Evolutionary conservation across 2,888 invertebrate genomes (phyloP).

Genomic region (Phyllotreta striolata): DNA sequence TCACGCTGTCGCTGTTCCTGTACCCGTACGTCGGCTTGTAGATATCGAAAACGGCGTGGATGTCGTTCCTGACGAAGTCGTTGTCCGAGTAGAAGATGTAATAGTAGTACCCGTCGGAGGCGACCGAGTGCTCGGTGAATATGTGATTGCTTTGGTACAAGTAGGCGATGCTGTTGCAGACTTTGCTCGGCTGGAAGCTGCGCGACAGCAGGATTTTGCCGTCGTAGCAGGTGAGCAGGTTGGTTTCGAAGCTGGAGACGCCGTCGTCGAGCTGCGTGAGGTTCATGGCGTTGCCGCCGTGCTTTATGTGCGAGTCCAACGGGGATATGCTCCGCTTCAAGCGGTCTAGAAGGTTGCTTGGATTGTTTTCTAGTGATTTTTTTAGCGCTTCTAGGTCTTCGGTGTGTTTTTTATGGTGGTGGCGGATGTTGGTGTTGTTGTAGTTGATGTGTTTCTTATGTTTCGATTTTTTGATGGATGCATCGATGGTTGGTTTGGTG

Average conservation of each 20-base stretch:
- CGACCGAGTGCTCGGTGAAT: conserved; percentile 74
- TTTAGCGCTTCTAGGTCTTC: conserved; percentile 32
- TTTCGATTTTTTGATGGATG: no score
- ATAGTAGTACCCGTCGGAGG: conserved; percentile 84
- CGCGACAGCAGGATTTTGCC: conserved; percentile 78
- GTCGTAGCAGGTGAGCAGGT: conserved; percentile 77
- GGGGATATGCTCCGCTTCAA: conserved; percentile 44
- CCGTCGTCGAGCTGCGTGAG: conserved; percentile 66
- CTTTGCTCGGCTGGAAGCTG: conserved; percentile 73
- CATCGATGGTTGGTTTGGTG: no score
- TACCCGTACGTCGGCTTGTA: conserved; percentile 79
- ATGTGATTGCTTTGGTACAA: conserved; percentile 75
- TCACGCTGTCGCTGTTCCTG: conserved; percentile 68
- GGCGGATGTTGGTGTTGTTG: conserved; percentile 24
- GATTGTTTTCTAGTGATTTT: conserved; percentile 30
- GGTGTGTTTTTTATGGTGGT: conserved; percentile 41
- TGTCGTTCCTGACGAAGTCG: conserved; percentile 79
- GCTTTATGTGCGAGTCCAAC: conserved; percentile 77
- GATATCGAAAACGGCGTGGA: conserved; percentile 85
- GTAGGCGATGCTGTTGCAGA: conserved; percentile 74
- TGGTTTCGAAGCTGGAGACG: conserved; percentile 85
- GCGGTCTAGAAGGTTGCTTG: conserved; percentile 29
- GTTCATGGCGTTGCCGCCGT: conserved; percentile 77
- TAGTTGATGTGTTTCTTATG: not conserved
- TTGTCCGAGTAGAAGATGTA: conserved; percentile 91